phyloP scores from a whole-genome alignment of 1,140 invertebrate species.

The Contarinia nasturtii region DNA sequence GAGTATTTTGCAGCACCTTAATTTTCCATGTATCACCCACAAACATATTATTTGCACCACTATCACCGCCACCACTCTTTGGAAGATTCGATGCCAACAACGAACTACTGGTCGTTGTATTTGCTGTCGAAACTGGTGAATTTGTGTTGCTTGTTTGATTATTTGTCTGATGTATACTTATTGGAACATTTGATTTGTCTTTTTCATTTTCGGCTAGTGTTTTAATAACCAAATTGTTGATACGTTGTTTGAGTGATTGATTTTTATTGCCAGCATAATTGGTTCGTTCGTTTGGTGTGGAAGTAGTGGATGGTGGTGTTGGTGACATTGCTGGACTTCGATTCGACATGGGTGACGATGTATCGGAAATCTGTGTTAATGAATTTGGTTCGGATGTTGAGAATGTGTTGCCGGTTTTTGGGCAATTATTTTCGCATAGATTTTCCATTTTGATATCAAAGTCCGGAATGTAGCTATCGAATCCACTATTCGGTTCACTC shows the following conservation, averaged over 20 bases:
- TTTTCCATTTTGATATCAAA: constrained; percentile 20
- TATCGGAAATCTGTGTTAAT: constrained; percentile 2
- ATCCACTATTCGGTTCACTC: constrained; percentile 20
- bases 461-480: constrained; percentile 19
- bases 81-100: constrained; percentile 8
- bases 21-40: constrained; percentile 58
- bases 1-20: constrained; percentile 59
- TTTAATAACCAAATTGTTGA: constrained; percentile 72
- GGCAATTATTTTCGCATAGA: constrained; percentile 22
- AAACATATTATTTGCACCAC: constrained; percentile 25
- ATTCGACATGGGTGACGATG: constrained; percentile 10
- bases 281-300: constrained; percentile 24
- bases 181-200: constrained; percentile 38
- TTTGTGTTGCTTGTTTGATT: background rate
- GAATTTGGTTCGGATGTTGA: constrained; percentile 9
- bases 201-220: constrained; percentile 78
- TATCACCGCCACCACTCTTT: background rate
- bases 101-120: constrained; percentile 19
- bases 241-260: constrained; percentile 66
- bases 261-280: constrained; percentile 25
- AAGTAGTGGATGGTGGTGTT: constrained; percentile 24
- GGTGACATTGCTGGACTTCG: constrained; percentile 21
- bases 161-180: too few relatives aligned
- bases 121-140: constrained; percentile 22
- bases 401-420: constrained; percentile 10